Evolutionary conservation across 1,140 invertebrate species (phyloP), one percentile per base, ranked within the genome.

Genomic region (Euura lappo): DNA sequence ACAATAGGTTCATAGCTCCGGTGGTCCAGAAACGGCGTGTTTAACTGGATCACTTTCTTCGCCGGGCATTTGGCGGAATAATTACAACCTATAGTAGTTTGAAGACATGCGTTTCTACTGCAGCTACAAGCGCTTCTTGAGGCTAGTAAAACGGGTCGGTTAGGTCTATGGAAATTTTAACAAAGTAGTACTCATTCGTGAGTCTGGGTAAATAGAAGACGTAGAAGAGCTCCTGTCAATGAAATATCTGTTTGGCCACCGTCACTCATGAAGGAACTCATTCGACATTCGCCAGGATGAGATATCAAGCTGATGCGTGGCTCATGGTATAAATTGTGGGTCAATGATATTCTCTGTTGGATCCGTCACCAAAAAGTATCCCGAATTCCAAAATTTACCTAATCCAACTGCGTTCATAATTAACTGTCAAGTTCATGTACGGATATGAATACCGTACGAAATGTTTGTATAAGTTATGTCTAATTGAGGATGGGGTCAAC

Each of bases 1-100:
- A 8, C 13, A 8, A 28, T 8, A 60, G 3, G 51, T 60, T 60
- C 8, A 60, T 8, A 60, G 13, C 51, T 3, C 3, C 51, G 51
- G 51, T 60, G 51, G 51, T 60, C 51, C 51, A 60, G 51, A 60
- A 60, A 60, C 51, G 51, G 8, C 8, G 13, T 11, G 3, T 6
- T 60, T 60, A 60, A 60, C 13, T 60, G 51, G 51, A 60, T 60
- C 51, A 60, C 51, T 60, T 60, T 60, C 51, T 60, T 60, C 51
- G 51, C 28, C 28, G 28, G 28, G 51, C 51, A 60, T 8, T 60
- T 60, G 51, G 51, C 10, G 8, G 51, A 60, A 60, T 60, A 60
- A 60, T 60, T n/a, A 60, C 5, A 11, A n/a, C 51, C 3, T 60
- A n/a, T n/a, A 60, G 10, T n/a, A 60, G 3, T 4, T 60, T n/a